Conservation (phyloP, 2,113 vertebrate species). For the Capreolus pygargus region DNA sequence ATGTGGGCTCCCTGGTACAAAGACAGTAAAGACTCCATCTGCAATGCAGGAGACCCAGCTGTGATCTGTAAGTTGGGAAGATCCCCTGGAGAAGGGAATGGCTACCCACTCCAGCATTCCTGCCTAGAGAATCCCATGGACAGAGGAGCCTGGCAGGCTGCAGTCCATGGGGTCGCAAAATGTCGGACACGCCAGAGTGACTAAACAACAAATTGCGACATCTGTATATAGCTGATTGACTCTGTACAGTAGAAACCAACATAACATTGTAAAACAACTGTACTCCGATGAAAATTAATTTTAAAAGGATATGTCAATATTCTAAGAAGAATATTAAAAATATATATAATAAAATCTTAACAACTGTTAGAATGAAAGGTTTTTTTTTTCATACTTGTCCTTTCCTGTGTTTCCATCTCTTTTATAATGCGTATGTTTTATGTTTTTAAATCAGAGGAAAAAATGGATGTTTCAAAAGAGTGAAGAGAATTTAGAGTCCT, state of each 20-base stretch:
- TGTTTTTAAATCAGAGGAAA: background rate
- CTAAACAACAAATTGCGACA: background rate
- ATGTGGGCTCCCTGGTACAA: background rate
- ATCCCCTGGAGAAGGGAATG: background rate
- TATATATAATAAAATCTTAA: background rate
- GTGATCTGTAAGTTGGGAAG: background rate
- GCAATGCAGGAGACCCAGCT: background rate
- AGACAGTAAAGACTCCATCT: background rate
- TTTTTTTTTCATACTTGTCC: background rate
- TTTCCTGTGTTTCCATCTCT: background rate
- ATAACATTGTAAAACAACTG: background rate
- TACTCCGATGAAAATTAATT: background rate
- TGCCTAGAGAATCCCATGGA: background rate
- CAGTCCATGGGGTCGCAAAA: rapidly evolving
- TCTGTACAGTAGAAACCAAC: background rate
- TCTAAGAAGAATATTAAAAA: background rate
- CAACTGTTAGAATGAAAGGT: background rate
- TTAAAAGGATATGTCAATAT: background rate
- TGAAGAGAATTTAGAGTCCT: background rate
- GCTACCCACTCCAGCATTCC: background rate
- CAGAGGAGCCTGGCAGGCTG: background rate
- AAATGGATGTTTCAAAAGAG: background rate
- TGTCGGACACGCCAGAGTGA: background rate
- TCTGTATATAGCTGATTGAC: background rate
- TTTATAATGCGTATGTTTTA: background rate